Percentiles rank a stretch among this genome's conserved stretches.
Evolutionary conservation across 2,113 vertebrate species (phyloP).

Genomic region (Carassius carassius): DNA sequence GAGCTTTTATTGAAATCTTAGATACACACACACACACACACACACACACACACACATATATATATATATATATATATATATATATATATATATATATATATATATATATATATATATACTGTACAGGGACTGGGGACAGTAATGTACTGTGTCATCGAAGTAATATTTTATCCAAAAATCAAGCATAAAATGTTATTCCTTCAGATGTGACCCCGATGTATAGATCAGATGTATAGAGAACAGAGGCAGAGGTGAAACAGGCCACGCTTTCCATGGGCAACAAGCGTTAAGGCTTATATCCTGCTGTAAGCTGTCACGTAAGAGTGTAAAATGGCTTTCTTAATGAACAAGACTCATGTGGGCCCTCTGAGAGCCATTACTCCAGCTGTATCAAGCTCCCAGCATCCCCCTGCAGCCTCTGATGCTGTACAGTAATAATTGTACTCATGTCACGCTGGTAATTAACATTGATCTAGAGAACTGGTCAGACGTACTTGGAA

Average conservation of each 20-base stretch:
- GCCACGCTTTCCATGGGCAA: conserved; percentile 64
- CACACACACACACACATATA: no score
- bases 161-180: neutral
- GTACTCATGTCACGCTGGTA: conserved; percentile 94
- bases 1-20: no score
- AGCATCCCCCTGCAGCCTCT: conserved; percentile 82
- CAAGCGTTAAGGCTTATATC: conserved; percentile 76
- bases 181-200: neutral
- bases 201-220: neutral
- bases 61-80: no score
- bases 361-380: conserved; percentile 87
- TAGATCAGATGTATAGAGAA: no score
- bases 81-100: no score
- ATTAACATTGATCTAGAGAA: conserved; percentile 93
- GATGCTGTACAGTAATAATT: conserved; percentile 96
- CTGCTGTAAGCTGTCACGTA: conserved; percentile 78
- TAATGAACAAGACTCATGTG: conserved; percentile 84
- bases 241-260: conserved; percentile 36
- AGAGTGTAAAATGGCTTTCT: conserved; percentile 85
- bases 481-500: conserved; percentile 82
- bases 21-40: no score
- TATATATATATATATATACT: no score
- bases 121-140: neutral
- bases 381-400: conserved; percentile 80
- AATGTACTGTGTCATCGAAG: neutral